phyloP scores from a whole-genome alignment of 1,140 invertebrate genomes.

The Protaetia brevitarsis region DNA sequence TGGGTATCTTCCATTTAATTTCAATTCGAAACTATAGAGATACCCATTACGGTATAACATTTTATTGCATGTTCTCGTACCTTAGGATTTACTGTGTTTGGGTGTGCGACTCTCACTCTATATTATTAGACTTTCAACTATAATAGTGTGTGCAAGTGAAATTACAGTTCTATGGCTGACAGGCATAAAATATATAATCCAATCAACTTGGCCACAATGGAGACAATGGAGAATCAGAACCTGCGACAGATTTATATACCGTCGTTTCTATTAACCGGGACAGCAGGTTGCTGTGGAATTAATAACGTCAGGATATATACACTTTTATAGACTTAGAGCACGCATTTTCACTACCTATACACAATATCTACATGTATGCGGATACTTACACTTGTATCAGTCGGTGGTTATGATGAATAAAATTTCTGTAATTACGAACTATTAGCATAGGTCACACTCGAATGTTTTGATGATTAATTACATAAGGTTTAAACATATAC shows the following conservation, averaged over 20 bases:
- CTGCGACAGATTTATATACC: conserved; percentile 42
- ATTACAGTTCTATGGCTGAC: conserved; percentile 29
- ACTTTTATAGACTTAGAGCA: conserved; percentile 25
- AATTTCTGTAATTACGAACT: not conserved
- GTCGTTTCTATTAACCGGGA: conserved; percentile 34
- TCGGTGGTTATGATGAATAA: not conserved
- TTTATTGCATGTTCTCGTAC: no score
- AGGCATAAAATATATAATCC: conserved; percentile 43
- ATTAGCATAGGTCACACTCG: no score
- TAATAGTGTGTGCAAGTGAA: conserved; percentile 16
- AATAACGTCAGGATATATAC: conserved; percentile 20
- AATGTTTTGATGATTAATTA: no score
- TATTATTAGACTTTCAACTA: conserved; percentile 22
- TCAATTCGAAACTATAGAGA: no score
- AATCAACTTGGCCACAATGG: conserved; percentile 42
- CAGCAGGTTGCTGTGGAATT: conserved; percentile 24
- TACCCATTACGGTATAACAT: no score
- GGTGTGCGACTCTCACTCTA: no score
- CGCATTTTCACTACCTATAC: not conserved
- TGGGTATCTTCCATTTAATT: no score
- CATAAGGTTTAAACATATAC: no score
- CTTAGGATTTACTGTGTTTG: no score
- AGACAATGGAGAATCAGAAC: conserved; percentile 41
- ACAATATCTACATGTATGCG: not conserved
- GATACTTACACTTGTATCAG: no score